A percentile compares a stretch with the other conserved stretches of the same genome.
These are phyloP conservation scores for Rhizoglyphus robini DNA, from an alignment of 1,140 invertebrate genomes.

Conservation along the genomic window DNA sequence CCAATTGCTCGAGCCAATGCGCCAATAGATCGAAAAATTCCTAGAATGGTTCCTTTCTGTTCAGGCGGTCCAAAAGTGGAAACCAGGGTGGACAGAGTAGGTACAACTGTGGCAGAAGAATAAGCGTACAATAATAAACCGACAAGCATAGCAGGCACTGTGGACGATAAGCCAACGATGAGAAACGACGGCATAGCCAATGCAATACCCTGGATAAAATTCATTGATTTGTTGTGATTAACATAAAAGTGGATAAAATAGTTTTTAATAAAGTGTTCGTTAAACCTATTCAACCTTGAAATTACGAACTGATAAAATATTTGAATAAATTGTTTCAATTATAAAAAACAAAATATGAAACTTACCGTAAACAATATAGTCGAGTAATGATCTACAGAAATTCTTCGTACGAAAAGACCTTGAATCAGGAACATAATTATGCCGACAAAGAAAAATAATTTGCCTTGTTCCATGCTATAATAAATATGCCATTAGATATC, in stretches of 20 bases:
- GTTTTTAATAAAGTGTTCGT: neutral
- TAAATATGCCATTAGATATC: conserved; percentile 22
- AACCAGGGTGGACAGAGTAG: conserved; percentile 78
- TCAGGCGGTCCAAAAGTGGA: conserved; percentile 60
- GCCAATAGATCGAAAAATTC: conserved; percentile 82
- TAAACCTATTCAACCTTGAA: neutral
- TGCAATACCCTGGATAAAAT: conserved; percentile 53
- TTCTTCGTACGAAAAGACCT: conserved; percentile 66
- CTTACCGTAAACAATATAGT: conserved; percentile 50
- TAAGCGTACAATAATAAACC: conserved; percentile 76
- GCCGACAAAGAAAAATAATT: conserved; percentile 91
- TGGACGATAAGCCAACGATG: conserved; percentile 57
- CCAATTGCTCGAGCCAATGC: conserved; percentile 81
- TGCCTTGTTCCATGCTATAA: conserved; percentile 82
- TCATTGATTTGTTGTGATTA: neutral
- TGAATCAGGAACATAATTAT: conserved; percentile 83
- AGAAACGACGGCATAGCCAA: conserved; percentile 77
- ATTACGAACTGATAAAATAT: conserved; percentile 16
- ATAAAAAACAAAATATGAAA: too few species aligned
- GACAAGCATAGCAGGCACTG: conserved; percentile 48
- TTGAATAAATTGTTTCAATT: neutral
- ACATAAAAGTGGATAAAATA: neutral
- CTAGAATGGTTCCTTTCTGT: conserved; percentile 81
- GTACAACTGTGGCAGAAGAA: conserved; percentile 83
- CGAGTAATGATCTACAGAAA: conserved; percentile 59